A percentile compares a stretch with the other conserved stretches of the same genome.
Conservation (phyloP, 2,888 invertebrate genomes). For the Melinaea marsaeus region DNA sequence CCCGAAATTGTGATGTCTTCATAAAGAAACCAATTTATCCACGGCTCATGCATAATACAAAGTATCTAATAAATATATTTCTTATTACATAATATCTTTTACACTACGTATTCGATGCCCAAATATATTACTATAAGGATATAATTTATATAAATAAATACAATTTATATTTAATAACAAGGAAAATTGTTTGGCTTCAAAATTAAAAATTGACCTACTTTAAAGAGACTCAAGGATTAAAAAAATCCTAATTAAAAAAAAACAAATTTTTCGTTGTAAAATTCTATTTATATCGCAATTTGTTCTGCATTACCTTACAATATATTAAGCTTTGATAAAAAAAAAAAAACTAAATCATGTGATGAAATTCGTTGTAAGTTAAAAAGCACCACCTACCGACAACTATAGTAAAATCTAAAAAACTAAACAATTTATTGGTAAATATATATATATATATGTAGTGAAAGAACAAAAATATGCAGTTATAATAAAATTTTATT, state of each 20-base stretch:
- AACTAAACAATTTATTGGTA: neutral
- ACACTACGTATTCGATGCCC: neutral
- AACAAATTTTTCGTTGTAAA: too few species aligned
- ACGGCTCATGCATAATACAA: slow-evolving; percentile 37
- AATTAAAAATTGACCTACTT: too few species aligned
- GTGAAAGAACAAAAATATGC: slow-evolving; percentile 12
- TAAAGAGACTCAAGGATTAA: too few species aligned
- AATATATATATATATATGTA: neutral
- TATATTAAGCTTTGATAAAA: slow-evolving; percentile 8
- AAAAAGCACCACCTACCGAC: too few species aligned
- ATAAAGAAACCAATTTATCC: slow-evolving; percentile 37
- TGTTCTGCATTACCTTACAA: too few species aligned
- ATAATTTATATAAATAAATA: neutral
- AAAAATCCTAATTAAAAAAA: too few species aligned
- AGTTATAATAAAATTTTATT: slow-evolving; percentile 66
- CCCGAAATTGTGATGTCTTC: slow-evolving; percentile 19
- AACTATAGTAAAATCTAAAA: too few species aligned
- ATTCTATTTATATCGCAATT: slow-evolving; percentile 1
- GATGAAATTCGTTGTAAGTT: too few species aligned
- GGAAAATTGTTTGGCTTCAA: too few species aligned
- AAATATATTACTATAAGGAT: neutral
- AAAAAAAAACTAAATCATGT: slow-evolving; percentile 16
- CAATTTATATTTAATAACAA: too few species aligned
- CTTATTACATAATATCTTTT: slow-evolving; percentile 1
- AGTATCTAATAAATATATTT: slow-evolving; percentile 4